Evolutionary conservation across 1,140 invertebrate genomes (phyloP).

Genomic region (Papilio dardanus): DNA sequence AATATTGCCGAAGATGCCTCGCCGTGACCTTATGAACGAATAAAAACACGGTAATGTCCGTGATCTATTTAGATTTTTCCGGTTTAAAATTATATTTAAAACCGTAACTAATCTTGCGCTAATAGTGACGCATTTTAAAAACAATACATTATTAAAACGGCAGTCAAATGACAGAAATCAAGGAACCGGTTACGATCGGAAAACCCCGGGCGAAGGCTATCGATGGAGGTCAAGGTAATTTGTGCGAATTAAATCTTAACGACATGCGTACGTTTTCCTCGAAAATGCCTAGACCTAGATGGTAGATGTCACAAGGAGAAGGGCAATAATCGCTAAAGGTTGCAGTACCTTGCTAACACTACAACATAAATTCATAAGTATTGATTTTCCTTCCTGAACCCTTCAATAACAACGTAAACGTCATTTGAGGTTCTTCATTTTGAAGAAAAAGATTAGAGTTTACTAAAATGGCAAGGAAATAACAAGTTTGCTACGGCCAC

Average conservation of each 20-base stretch:
- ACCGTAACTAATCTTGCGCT: background rate
- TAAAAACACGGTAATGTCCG: background rate
- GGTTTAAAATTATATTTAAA: too few species aligned
- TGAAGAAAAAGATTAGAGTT: background rate
- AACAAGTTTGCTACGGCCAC: too few species aligned
- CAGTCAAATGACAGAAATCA: background rate
- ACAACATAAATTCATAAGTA: background rate
- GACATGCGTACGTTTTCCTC: conserved; percentile 49
- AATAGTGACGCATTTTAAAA: background rate
- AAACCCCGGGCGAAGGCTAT: conserved; percentile 4
- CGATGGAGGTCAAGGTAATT: conserved; percentile 45
- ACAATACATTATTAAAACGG: background rate
- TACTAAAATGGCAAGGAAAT: background rate
- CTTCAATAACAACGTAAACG: background rate
- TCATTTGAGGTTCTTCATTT: background rate
- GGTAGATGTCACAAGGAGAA: conserved; percentile 40
- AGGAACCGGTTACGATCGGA: background rate
- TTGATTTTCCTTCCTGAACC: background rate
- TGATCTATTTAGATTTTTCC: too few species aligned
- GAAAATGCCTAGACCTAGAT: conserved; percentile 55
- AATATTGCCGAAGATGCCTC: background rate
- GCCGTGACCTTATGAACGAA: background rate
- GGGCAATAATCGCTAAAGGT: background rate
- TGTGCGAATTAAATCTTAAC: conserved; percentile 45
- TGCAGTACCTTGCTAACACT: background rate